Base-by-base conservation (phyloP, 1,140 invertebrate species). In the Drosophila nannoptera region DNA sequence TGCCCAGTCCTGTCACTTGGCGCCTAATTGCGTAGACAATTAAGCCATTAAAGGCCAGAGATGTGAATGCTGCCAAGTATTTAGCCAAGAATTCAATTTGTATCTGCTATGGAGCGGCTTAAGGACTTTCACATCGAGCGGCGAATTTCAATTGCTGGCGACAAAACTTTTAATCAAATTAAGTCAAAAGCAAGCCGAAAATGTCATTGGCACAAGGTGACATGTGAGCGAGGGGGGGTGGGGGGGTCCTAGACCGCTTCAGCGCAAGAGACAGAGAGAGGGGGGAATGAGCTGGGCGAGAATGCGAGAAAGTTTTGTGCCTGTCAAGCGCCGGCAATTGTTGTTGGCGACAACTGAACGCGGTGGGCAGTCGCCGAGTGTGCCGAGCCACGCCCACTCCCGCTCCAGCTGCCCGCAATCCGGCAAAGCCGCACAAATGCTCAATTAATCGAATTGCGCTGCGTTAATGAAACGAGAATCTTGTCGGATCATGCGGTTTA, bases 161-260 rank as follows among this genome's bases (percentile, higher is more conserved):
- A 54, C 73, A 84, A 86, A 69, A 84, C 76, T 84, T 84, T 84
- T 84, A 84, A 84, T 84, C 80, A 84, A 84, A 84, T 84, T 84
- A 84, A 84, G 80, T 84, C 80, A 55, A 75, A 69, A 73, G 76
- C 80, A 84, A 66, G 73, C 62, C 66, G 73, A 73, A 77, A 80
- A 76, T 80, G 81, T 76, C 72, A 71, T 52, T 76, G 65, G 69
- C 80, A 83, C 81, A 73, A 73, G 83, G 76, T 75, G 78, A 83
- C 76, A 84, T 83, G 76, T 83, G 80, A 38, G 14, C 22, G 14
- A 54, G n/a, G 31, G 14, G 16, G 22, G 5, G 6, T n/a, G n/a
- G n/a, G n/a, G n/a, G n/a, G n/a, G n/a, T n/a, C n/a, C n/a, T n/a
- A n/a, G n/a, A 2, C 6, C n/a, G 42, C 2, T 29, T 2, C 29